These are phyloP conservation scores for Coboldia fuscipes DNA, from an alignment of 1,140 invertebrate genomes.

Conservation along the genomic window DNA sequence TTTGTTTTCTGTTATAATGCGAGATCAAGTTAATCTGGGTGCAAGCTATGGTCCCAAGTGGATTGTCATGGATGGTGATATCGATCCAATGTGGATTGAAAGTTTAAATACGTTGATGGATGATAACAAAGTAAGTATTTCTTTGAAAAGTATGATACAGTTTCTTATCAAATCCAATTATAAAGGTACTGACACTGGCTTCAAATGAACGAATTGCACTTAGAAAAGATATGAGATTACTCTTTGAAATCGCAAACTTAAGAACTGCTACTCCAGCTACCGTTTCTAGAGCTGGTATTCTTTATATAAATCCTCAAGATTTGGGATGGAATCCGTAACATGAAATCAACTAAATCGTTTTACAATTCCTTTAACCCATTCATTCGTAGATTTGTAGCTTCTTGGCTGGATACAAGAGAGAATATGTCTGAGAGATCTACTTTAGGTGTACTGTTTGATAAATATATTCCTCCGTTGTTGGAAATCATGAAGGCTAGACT, in stretches of 20 bases:
- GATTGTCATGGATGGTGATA: slow-evolving; percentile 90
- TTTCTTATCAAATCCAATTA: slow-evolving; percentile 10
- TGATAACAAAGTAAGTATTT: slow-evolving; percentile 66
- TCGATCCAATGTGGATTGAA: slow-evolving; percentile 95
- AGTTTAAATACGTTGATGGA: slow-evolving; percentile 76
- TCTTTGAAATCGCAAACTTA: slow-evolving; percentile 84
- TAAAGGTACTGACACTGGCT: slow-evolving; percentile 71
- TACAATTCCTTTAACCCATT: neutral
- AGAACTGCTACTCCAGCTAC: slow-evolving; percentile 85
- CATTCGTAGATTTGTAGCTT: slow-evolving; percentile 38
- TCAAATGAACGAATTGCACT: slow-evolving; percentile 86
- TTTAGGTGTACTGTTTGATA: slow-evolving; percentile 82
- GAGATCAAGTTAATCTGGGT: slow-evolving; percentile 72
- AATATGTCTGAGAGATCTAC: slow-evolving; percentile 25
- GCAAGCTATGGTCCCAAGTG: slow-evolving; percentile 68
- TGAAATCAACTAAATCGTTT: slow-evolving; percentile 1
- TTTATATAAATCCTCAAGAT: slow-evolving; percentile 74
- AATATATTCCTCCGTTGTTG: slow-evolving; percentile 67
- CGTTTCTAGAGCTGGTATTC: slow-evolving; percentile 78
- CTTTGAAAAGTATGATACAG: no score
- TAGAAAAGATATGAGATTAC: slow-evolving; percentile 67
- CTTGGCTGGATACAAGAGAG: slow-evolving; percentile 77
- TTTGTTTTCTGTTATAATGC: slow-evolving; percentile 75
- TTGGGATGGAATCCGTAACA: slow-evolving; percentile 82
- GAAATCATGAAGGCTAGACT: slow-evolving; percentile 56